These are phyloP conservation scores for Cherax quadricarinatus DNA, from an alignment of 1,140 invertebrate genomes.

Conservation along the genomic window DNA sequence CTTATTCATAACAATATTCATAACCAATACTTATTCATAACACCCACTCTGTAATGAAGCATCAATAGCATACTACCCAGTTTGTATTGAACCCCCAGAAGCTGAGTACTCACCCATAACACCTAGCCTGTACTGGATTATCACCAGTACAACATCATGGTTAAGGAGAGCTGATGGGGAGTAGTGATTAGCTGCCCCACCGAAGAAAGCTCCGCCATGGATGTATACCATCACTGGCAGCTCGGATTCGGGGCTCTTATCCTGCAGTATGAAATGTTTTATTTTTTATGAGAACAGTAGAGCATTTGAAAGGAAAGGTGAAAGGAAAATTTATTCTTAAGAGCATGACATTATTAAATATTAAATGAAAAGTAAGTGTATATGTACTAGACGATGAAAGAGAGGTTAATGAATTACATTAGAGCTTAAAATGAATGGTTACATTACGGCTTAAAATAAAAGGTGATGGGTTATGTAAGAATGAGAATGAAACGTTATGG, in stretches of 20 bases:
- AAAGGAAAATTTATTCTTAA: not conserved
- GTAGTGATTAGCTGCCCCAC: constrained; percentile 75
- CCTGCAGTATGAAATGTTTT: no score
- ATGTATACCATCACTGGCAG: constrained; percentile 78
- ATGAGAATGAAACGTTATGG: no score
- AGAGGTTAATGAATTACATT: no score
- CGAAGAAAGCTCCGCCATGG: constrained; percentile 78
- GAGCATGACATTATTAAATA: not conserved
- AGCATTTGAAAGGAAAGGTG: not conserved
- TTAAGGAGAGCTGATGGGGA: constrained; percentile 75
- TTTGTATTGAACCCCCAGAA: no score
- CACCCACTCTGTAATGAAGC: no score
- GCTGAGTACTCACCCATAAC: constrained; percentile 77
- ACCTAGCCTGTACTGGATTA: constrained; percentile 81
- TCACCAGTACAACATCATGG: constrained; percentile 80
- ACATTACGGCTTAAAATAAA: no score
- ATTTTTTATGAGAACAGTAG: not conserved
- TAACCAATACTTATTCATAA: no score
- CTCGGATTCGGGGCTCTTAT: not conserved
- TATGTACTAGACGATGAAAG: not conserved
- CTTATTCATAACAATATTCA: not conserved
- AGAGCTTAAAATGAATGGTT: no score
- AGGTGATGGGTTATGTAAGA: no score
- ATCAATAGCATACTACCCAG: no score
- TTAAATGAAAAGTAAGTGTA: not conserved